A percentile compares a stretch with the other conserved stretches of the same genome.
Conservation (phyloP, 2,888 invertebrate genomes). For the Adela reaumurella region DNA sequence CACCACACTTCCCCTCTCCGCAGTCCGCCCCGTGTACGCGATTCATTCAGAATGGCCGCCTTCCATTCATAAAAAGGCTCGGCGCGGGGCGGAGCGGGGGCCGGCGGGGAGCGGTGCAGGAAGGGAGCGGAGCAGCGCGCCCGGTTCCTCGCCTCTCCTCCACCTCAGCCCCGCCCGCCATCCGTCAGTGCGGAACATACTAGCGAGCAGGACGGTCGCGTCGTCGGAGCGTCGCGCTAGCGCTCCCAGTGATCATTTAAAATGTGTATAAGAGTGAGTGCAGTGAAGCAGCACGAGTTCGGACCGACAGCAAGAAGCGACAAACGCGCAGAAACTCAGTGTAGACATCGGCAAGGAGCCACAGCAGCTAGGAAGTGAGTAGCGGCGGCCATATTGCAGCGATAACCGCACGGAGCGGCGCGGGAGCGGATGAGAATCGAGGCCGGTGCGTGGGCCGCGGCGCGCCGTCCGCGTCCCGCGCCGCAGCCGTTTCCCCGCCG, state of each 20-base stretch:
- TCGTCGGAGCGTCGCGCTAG: conserved; percentile 58
- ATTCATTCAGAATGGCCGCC: conserved; percentile 71
- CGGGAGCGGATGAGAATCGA: conserved; percentile 51
- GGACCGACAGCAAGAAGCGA: conserved; percentile 53
- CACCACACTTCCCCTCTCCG: conserved; percentile 46
- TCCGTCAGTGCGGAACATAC: conserved; percentile 57
- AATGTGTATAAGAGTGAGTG: conserved; percentile 58
- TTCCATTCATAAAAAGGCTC: conserved; percentile 70
- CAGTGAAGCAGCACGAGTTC: conserved; percentile 57
- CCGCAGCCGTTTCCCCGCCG: no score
- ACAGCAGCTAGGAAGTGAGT: conserved; percentile 54
- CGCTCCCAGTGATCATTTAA: conserved; percentile 57
- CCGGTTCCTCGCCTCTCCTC: conserved; percentile 15
- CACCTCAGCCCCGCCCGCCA: conserved; percentile 35
- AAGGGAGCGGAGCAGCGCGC: conserved; percentile 35
- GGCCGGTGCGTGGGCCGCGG: conserved; percentile 58
- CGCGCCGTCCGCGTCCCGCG: conserved; percentile 41
- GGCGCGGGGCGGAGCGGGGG: conserved; percentile 40
- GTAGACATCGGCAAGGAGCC: conserved; percentile 57
- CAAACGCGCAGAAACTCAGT: conserved; percentile 50
- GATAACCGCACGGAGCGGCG: conserved; percentile 54
- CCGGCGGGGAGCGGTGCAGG: conserved; percentile 35
- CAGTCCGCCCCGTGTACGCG: conserved; percentile 58
- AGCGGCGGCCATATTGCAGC: conserved; percentile 59
- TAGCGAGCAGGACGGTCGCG: conserved; percentile 57